Evolutionary conservation across 2,113 vertebrate genomes (phyloP).

Genomic region (Pelobates fuscus): DNA sequence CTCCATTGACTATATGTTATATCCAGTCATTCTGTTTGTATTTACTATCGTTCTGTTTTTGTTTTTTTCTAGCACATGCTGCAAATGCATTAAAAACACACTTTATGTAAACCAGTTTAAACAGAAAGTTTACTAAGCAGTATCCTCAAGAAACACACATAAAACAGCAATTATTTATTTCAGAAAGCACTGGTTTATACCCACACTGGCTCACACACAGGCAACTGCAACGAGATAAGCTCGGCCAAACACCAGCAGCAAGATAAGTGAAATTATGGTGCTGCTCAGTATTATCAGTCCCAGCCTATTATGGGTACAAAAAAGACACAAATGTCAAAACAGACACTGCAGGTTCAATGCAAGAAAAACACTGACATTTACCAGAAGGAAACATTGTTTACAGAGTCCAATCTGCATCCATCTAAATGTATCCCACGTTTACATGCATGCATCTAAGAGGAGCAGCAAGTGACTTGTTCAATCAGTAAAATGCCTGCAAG

Average conservation of each 20-base stretch:
- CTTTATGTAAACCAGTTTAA: too few species aligned
- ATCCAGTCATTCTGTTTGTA: too few species aligned
- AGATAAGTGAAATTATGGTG: slow-evolving; percentile 26
- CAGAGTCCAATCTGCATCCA: background rate
- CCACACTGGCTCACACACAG: background rate
- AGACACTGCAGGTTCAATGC: slow-evolving; percentile 1
- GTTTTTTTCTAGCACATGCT: too few species aligned
- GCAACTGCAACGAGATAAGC: slow-evolving; percentile 11
- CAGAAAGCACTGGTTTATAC: background rate
- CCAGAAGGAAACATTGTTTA: slow-evolving; percentile 17
- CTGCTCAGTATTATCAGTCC: slow-evolving; percentile 32
- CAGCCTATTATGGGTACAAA: slow-evolving; percentile 15
- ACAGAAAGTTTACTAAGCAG: too few species aligned
- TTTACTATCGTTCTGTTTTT: too few species aligned
- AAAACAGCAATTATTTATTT: too few species aligned
- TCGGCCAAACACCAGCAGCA: background rate
- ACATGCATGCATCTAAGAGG: background rate
- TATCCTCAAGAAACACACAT: too few species aligned
- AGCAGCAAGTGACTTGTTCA: too few species aligned
- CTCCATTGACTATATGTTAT: too few species aligned
- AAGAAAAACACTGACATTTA: slow-evolving; percentile 21
- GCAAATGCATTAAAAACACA: too few species aligned
- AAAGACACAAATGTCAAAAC: slow-evolving; percentile 23
- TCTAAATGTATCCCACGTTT: background rate
- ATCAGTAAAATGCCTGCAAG: too few species aligned